Base-by-base conservation (phyloP, 35 echinoderm and acorn worm genomes). In the Holothuria glaberrima region DNA sequence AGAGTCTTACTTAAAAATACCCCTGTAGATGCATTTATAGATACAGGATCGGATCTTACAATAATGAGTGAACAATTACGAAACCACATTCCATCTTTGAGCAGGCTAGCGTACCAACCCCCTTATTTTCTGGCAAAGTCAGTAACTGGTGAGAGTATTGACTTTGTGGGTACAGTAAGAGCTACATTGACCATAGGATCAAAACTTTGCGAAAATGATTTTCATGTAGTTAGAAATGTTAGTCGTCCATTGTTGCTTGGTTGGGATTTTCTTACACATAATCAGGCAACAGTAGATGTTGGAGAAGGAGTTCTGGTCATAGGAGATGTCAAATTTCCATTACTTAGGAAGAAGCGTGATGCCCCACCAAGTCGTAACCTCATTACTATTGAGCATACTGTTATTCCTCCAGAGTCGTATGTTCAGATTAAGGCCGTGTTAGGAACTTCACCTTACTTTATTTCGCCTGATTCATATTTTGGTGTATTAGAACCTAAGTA, bases 231-330 rank as follows among this genome's bases (percentile, higher is more conserved):
- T 19, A 68, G 65, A 68, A 30, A 71, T 30, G 28, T 71, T 32
- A 71, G 28, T 16, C 68, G 28, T 30, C 68, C 68, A 30, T 26
- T 71, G 21, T 30, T 71, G 28, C 68, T 71, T 71, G 27, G 68
- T 26, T 71, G 68, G 68, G 68, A 71, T 71, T 71, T 71, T 71
- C 68, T 71, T 3, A 6, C 27, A 71, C 27, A 30, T 6, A 71
- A 71, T 31, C 3, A 71, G 6, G 68, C 22, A 71, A 71, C 21
- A 9, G 27, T 71, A 1, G 60, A 27, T 64, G 60, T 71, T 30
- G 6, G 6, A 71, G 9, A 71, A 27, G 68, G 68, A 27, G 9
- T 30, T 71, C 17, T 71, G 6, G 28, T n/a, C 28, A 71, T 71
- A 9, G 7, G 68, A 30, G 68, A 14, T 30, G n/a, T 16, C 2